Percentiles rank a stretch among this genome's conserved stretches.
These are phyloP conservation scores for Cryptoblepharus egeriae DNA, from an alignment of 2,797 vertebrate species.

Conservation along the genomic window DNA sequence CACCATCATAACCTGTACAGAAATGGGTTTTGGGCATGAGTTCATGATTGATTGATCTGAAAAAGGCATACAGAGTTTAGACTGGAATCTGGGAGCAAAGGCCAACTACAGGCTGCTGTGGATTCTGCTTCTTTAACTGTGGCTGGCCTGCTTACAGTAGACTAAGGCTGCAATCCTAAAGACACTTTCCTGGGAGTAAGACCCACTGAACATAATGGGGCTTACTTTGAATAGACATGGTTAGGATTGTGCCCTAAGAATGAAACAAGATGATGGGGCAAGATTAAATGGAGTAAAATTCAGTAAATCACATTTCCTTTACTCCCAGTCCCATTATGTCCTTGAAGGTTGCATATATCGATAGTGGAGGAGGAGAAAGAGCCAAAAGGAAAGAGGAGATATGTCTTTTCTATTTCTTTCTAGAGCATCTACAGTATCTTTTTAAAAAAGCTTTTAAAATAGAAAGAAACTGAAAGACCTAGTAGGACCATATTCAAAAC, in stretches of 20 bases:
- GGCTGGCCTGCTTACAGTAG: not conserved
- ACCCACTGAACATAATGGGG: no score
- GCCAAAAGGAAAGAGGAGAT: not conserved
- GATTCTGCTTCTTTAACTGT: not conserved
- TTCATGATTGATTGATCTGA: not conserved
- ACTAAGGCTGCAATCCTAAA: no score
- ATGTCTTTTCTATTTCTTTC: not conserved
- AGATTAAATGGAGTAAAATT: not conserved
- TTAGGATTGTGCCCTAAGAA: no score
- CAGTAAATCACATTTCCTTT: not conserved
- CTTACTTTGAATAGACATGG: no score
- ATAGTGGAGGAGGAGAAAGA: not conserved
- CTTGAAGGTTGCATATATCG: not conserved
- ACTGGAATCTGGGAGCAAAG: not conserved
- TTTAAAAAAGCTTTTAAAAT: no score
- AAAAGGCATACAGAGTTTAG: not conserved
- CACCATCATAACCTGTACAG: slow-evolving; percentile 87
- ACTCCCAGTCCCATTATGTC: not conserved
- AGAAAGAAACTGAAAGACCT: no score
- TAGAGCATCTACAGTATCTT: not conserved
- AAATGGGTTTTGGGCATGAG: fast-evolving
- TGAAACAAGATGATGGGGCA: not conserved
- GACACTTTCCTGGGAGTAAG: no score
- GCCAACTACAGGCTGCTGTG: not conserved
- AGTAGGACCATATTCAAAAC: not conserved